Percentiles rank a stretch among this genome's conserved stretches.
Evolutionary conservation across 2,797 vertebrate species (phyloP).

Genomic region (Pelobates cultripes): DNA sequence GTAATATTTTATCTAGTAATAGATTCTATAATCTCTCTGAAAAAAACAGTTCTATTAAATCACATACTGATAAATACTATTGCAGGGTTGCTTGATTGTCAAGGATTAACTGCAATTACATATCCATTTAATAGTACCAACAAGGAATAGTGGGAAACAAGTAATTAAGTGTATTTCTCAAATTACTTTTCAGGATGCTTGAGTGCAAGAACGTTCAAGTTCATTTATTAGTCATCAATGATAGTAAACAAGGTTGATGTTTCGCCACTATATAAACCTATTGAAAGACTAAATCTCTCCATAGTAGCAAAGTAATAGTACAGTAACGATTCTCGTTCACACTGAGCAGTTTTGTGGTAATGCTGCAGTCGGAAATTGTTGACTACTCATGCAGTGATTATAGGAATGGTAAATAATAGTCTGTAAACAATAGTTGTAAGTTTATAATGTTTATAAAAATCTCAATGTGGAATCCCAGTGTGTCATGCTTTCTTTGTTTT

Average conservation of each 20-base stretch:
- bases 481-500: too few relatives aligned
- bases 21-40: background rate
- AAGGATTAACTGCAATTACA: background rate
- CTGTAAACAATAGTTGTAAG: too few relatives aligned
- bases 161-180: background rate
- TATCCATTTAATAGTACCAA: background rate
- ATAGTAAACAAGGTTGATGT: background rate
- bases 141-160: background rate
- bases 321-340: too few relatives aligned
- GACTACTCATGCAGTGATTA: too few relatives aligned
- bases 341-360: too few relatives aligned
- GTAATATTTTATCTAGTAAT: background rate
- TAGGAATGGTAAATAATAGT: too few relatives aligned
- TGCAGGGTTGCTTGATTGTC: background rate
- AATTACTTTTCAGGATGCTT: background rate
- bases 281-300: background rate
- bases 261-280: background rate
- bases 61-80: background rate
- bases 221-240: background rate
- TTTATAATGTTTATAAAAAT: too few relatives aligned
- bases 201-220: background rate
- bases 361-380: too few relatives aligned
- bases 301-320: background rate
- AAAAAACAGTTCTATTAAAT: background rate
- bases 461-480: too few relatives aligned